Evolutionary conservation across 2,797 vertebrate species (phyloP), one percentile per base, ranked within the genome.

Genomic region (Oreonectes daqikongensis): DNA sequence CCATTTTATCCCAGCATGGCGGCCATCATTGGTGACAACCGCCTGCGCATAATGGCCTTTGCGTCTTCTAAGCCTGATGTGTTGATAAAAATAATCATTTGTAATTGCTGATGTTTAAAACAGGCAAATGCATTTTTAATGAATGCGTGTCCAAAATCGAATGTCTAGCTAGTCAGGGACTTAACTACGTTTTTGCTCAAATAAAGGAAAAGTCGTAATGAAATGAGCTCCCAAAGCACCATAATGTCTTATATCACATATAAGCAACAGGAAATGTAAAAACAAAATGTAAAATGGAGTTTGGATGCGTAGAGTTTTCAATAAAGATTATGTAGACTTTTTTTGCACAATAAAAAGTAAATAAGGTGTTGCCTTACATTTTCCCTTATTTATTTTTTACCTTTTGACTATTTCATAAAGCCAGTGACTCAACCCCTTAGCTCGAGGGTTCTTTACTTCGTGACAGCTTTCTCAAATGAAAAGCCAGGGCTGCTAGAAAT

Each of bases 391-490:
- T n/a, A n/a, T 22, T 60, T 59, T 20, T 11, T 1, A 18, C 44
- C 63, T 8, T 48, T 40, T 65, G 72, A 77, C 60, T 83, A 82
- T 81, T 80, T 75, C 26, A 72, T 82, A 72, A 80, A 79, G 67
- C 15, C 18, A 61, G 72, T 65, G 77, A 67, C 76, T 63, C 9
- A 50, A 69, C 66, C 76, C n/a, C 71, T 50, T 77, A 40, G 79
- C 82, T 82, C 73, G 59, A 63, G 78, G 78, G 75, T 44, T 57
- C 65, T 77, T 81, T 69, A 75, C 69, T 83, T 72, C 68, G 61
- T 81, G 81, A 79, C 77, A 69, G 74, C 77, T 46, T 46, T 57
- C 69, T 59, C 60, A 71, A 82, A 82, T 68, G 48, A 81, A 81
- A 78, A 82, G 63, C 64, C 73, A 28, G 57, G 46, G 42, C 70